phyloP scores from a whole-genome alignment of 2,797 vertebrate species.

The Catostomus latipinnis region DNA sequence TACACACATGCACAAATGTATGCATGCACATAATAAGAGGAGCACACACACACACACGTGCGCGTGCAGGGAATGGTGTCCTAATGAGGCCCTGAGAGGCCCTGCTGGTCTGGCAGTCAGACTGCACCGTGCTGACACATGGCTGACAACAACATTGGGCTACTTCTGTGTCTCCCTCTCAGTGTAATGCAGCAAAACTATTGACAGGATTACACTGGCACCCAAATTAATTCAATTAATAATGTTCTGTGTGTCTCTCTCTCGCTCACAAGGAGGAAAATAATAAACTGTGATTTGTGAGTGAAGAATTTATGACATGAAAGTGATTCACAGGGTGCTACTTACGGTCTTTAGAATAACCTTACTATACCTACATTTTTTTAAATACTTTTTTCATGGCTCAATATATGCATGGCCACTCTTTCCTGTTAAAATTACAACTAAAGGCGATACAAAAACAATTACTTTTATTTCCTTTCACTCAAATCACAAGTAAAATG shows the following conservation, averaged over 20 bases:
- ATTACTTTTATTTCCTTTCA: too few relatives aligned
- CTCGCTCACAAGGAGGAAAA: neutral
- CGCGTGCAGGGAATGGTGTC: conserved; percentile 69
- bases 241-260: conserved; percentile 22
- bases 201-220: conserved; percentile 62
- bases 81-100: conserved; percentile 86
- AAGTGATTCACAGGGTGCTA: conserved; percentile 1
- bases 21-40: conserved; percentile 60
- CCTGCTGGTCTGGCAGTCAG: conserved; percentile 80
- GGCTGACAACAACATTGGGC: conserved; percentile 81
- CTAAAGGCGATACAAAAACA: too few relatives aligned
- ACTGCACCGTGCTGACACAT: conserved; percentile 78
- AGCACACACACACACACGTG: conserved; percentile 58
- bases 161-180: conserved; percentile 68
- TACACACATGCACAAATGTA: conserved; percentile 40
- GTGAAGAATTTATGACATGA: conserved; percentile 13
- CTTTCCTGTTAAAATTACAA: too few relatives aligned
- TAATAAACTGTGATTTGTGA: conserved; percentile 17
- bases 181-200: conserved; percentile 49
- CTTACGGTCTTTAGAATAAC: too few relatives aligned
- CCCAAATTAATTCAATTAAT: conserved; percentile 50
- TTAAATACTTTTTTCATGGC: too few relatives aligned
- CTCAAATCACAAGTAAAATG: too few relatives aligned
- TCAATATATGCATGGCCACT: too few relatives aligned
- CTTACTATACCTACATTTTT: too few relatives aligned